Conservation (phyloP, 2,113 vertebrate genomes). For the Labeo rohita region DNA sequence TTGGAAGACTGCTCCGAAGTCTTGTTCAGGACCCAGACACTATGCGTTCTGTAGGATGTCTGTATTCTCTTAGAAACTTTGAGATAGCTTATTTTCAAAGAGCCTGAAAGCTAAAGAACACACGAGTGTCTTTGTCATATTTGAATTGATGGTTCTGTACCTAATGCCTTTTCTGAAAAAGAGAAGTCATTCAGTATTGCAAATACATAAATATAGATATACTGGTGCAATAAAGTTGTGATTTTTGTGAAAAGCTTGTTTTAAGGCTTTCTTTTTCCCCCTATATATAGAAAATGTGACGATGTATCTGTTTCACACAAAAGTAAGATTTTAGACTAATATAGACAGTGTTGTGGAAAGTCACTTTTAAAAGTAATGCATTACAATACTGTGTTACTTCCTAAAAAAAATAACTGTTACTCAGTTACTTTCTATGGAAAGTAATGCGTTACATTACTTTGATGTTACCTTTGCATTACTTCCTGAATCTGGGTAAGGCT, state of each 20-base stretch:
- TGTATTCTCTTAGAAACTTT: conserved; percentile 55
- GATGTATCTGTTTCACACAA: not conserved
- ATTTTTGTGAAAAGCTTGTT: conserved; percentile 63
- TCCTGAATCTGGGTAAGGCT: too few relatives aligned
- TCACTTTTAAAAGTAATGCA: too few relatives aligned
- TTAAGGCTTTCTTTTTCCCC: too few relatives aligned
- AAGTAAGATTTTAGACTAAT: not conserved
- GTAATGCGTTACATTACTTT: too few relatives aligned
- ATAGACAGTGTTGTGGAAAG: too few relatives aligned
- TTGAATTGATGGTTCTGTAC: conserved; percentile 71
- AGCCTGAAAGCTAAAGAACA: conserved; percentile 51
- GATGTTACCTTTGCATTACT: too few relatives aligned
- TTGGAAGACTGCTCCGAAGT: conserved; percentile 15
- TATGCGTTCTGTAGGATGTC: conserved; percentile 49
- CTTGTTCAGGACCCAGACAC: conserved; percentile 30
- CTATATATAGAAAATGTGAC: not conserved
- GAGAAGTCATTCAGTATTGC: conserved; percentile 73
- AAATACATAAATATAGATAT: conserved; percentile 67
- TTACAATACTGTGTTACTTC: too few relatives aligned
- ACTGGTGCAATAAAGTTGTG: conserved; percentile 82
- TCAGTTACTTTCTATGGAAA: too few relatives aligned
- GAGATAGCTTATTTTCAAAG: conserved; percentile 60
- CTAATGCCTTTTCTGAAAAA: conserved; percentile 73
- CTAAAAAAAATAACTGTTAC: too few relatives aligned
- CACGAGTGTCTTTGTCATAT: conserved; percentile 61